Evolutionary conservation across 2,888 invertebrate genomes (phyloP), one percentile per base, ranked within the genome.

Genomic region (Desoria tigrina): DNA sequence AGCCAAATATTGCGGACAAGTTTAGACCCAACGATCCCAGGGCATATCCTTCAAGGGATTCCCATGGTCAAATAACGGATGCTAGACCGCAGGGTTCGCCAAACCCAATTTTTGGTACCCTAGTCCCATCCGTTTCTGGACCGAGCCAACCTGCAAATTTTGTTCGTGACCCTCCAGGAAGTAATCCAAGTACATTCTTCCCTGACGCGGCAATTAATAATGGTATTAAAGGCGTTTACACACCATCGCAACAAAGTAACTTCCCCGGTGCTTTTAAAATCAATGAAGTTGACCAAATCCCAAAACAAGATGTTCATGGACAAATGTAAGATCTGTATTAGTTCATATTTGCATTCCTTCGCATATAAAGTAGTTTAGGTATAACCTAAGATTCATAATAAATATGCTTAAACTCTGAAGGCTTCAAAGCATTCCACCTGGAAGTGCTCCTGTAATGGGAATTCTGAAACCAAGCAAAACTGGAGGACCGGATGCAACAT

Each of bases 231-330:
- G 45, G 45, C 4, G 18, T 45, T n/a, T 45, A 18, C 21, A 45
- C 21, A 18, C 7, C 45, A n/a, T 7, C 21, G 6, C 7, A 6
- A 45, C 32, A 32, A 32, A 32, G 6, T 4, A 21, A 4, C 7
- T n/a, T 9, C 4, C 45, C 45, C 7, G 45, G 45, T 18, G 21
- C n/a, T 21, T 45, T 45, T 45, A 45, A n/a, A 45, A 45, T 45
- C 7, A 45, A n/a, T 45, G 45, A 45, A 16, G 21, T 21, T 6
- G 7, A 6, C 7, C n/a, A 45, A 21, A 16, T 45, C 7, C 45
- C 45, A 4, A 21, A 21, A 16, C 45, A 45, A 45, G 21, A 21
- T 16, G 45, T 45, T 45, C 45, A 45, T 45, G 45, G 45, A 45
- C 45, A 45, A 45, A 18, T 45, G 45, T 45, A 21, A 45, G 16